phyloP scores from a whole-genome alignment of 2,113 vertebrate genomes.

The Xenopus laevis region DNA sequence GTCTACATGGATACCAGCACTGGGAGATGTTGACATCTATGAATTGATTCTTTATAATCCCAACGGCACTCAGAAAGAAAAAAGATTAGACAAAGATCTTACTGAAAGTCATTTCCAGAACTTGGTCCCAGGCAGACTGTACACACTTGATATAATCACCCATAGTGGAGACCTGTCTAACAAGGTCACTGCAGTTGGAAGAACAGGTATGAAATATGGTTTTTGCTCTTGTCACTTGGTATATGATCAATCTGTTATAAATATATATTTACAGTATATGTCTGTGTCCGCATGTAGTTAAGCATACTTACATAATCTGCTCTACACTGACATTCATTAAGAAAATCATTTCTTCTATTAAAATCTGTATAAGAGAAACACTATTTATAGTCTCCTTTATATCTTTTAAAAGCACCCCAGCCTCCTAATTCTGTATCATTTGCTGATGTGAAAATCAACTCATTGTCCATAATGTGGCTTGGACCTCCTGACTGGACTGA shows the following conservation, averaged over 20 bases:
- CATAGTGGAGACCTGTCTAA: constrained; percentile 87
- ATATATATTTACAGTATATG: no score
- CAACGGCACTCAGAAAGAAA: constrained; percentile 71
- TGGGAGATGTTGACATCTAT: constrained; percentile 74
- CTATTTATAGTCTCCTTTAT: background rate
- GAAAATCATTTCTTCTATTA: no score
- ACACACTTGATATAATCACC: constrained; percentile 77
- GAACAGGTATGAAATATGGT: constrained; percentile 71
- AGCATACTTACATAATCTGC: no score
- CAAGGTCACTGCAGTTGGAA: constrained; percentile 63
- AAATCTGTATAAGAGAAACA: no score
- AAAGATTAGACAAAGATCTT: constrained; percentile 62
- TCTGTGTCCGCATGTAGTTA: no score
- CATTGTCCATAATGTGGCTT: constrained; percentile 79
- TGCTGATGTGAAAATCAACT: constrained; percentile 77
- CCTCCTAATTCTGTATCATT: constrained; percentile 77
- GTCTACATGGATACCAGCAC: constrained; percentile 75
- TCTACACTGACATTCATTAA: no score
- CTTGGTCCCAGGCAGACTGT: constrained; percentile 81
- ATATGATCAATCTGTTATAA: no score
- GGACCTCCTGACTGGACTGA: constrained; percentile 80
- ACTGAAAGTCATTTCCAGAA: constrained; percentile 69
- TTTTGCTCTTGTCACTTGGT: no score
- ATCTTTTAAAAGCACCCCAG: constrained; percentile 70
- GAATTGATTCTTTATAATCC: constrained; percentile 77